phyloP scores from a whole-genome alignment of 2,113 vertebrate species.

The Protobothrops flavoviridis region DNA sequence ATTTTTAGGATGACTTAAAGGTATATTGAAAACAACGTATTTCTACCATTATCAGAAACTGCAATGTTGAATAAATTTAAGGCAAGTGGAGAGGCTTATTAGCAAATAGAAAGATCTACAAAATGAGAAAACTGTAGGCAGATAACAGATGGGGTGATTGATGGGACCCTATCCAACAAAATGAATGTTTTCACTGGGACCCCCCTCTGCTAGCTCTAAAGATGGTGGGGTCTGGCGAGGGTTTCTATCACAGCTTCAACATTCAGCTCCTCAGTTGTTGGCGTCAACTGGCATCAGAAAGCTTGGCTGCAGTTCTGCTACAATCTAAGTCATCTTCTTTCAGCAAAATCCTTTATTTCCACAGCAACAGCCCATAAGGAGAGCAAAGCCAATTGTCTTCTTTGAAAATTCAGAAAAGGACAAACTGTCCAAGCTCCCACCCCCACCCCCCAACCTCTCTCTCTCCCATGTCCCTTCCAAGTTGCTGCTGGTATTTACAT shows the following conservation, averaged over 20 bases:
- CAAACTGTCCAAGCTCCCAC: background rate
- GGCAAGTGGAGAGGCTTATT: background rate
- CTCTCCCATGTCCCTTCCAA: background rate
- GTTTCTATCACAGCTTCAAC: background rate
- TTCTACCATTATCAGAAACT: background rate
- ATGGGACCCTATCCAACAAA: background rate
- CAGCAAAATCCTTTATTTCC: conserved; percentile 20
- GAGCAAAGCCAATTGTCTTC: background rate
- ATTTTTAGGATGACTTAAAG: background rate
- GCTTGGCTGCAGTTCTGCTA: background rate
- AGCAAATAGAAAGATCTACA: background rate
- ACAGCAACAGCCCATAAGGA: conserved; percentile 18
- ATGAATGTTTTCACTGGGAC: background rate
- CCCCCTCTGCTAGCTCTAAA: background rate
- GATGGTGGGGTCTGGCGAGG: background rate
- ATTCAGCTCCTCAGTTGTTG: background rate
- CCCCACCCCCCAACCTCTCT: background rate
- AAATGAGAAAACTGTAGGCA: background rate
- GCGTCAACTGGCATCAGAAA: background rate
- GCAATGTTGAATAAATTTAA: background rate
- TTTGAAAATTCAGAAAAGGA: conserved; percentile 50
- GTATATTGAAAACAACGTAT: background rate
- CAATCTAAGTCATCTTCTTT: background rate
- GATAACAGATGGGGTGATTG: background rate
- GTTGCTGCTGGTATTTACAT: conserved; percentile 33